phyloP scores from a whole-genome alignment of 2,113 vertebrate species.

The Petrocephalus zakoni region DNA sequence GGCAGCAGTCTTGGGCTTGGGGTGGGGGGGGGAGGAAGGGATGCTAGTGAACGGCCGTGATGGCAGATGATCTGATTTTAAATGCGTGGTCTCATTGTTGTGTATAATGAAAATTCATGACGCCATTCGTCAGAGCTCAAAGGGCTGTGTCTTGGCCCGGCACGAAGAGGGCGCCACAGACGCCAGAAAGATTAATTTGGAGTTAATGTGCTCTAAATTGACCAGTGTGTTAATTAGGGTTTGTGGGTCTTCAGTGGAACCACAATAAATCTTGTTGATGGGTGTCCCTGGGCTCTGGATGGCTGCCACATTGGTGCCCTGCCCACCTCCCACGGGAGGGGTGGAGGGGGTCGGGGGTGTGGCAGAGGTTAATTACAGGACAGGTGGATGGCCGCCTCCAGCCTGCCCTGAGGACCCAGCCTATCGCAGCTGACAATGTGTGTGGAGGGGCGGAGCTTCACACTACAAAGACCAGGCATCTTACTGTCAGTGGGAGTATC shows the following conservation, averaged over 20 bases:
- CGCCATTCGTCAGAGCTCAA: neutral
- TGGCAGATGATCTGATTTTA: neutral
- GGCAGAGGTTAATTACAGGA: constrained; percentile 64
- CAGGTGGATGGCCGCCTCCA: constrained; percentile 66
- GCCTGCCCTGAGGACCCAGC: constrained; percentile 51
- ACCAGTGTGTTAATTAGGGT: constrained; percentile 30
- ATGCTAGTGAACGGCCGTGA: neutral
- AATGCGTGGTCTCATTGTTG: neutral
- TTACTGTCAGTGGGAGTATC: neutral
- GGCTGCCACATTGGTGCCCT: constrained; percentile 46
- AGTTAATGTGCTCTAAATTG: constrained; percentile 42
- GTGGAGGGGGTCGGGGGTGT: constrained; percentile 54
- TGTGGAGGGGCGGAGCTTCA: neutral
- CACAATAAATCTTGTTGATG: constrained; percentile 57
- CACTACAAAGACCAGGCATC: neutral
- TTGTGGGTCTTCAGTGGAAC: constrained; percentile 55
- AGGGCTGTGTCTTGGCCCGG: neutral
- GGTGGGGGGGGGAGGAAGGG: neutral
- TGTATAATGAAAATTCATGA: neutral
- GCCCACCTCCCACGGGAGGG: constrained; percentile 52
- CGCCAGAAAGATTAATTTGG: constrained; percentile 27
- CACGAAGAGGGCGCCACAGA: constrained; percentile 1
- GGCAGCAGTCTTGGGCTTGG: neutral
- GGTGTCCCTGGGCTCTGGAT: constrained; percentile 52
- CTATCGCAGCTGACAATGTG: constrained; percentile 22